phyloP scores from a whole-genome alignment of 2,797 vertebrate species.

The Uromys caudimaculatus region DNA sequence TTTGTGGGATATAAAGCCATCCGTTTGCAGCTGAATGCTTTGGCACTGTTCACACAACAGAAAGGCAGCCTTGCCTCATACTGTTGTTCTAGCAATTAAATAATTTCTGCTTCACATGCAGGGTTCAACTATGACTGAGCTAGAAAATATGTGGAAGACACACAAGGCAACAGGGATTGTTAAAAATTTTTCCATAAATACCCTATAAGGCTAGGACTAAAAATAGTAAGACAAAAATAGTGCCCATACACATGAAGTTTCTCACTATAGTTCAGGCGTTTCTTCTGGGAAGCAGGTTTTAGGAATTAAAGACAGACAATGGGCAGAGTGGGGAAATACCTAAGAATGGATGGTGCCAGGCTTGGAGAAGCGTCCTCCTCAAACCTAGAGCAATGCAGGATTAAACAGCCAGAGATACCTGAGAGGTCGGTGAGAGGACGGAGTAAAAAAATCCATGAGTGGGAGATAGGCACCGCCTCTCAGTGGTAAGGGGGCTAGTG shows the following conservation, averaged over 20 bases:
- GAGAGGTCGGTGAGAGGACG: not conserved
- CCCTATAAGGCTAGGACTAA: slow-evolving; percentile 77
- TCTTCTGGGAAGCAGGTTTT: slow-evolving; percentile 58
- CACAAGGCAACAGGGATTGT: slow-evolving; percentile 80
- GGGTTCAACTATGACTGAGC: slow-evolving; percentile 76
- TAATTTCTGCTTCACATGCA: slow-evolving; percentile 78
- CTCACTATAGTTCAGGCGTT: slow-evolving; percentile 68
- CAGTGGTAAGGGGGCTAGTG: slow-evolving; percentile 47
- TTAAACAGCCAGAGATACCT: not conserved
- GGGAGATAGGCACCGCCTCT: slow-evolving; percentile 24
- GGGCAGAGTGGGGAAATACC: not conserved
- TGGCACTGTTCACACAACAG: slow-evolving; percentile 69
- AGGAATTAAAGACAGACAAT: slow-evolving; percentile 8
- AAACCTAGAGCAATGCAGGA: slow-evolving; percentile 49
- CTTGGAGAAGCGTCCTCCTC: slow-evolving; percentile 69
- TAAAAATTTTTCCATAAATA: slow-evolving; percentile 80
- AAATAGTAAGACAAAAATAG: slow-evolving; percentile 77
- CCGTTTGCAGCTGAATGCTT: slow-evolving; percentile 65
- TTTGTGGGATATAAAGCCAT: slow-evolving; percentile 65
- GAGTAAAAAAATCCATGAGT: not conserved
- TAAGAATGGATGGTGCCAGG: slow-evolving; percentile 47
- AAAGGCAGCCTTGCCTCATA: slow-evolving; percentile 73
- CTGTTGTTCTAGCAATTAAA: slow-evolving; percentile 78
- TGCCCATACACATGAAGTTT: slow-evolving; percentile 74
- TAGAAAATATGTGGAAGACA: slow-evolving; percentile 80